Conservation (phyloP, 2,797 vertebrate species). For the Enteromius afrohamiltoni region DNA sequence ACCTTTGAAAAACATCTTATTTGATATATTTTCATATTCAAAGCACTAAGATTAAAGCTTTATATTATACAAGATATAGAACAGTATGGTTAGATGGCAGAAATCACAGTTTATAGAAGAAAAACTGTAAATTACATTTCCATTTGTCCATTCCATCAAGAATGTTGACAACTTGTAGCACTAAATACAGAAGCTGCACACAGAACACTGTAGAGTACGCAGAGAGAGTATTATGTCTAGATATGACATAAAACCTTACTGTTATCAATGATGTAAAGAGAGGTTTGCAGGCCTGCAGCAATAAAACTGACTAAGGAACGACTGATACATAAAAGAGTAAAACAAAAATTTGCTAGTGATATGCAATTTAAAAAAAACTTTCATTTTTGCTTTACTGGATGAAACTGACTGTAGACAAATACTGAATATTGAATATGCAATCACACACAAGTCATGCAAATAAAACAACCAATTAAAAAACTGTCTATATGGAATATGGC, state of each 20-base stretch:
- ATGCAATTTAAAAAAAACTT: neutral
- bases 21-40: slow-evolving; percentile 25
- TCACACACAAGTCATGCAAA: slow-evolving; percentile 27
- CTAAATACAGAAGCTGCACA: slow-evolving; percentile 6
- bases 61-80: slow-evolving; percentile 48
- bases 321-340: neutral
- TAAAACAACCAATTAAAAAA: slow-evolving; percentile 1
- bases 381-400: neutral
- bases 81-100: slow-evolving; percentile 64
- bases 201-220: slow-evolving; percentile 34
- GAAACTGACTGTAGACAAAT: slow-evolving; percentile 24
- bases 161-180: neutral
- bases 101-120: slow-evolving; percentile 47
- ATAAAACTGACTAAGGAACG: neutral
- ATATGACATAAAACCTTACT: neutral
- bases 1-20: slow-evolving; percentile 5
- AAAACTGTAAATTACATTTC: slow-evolving; percentile 39
- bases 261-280: neutral
- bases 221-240: slow-evolving; percentile 7
- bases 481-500: slow-evolving; percentile 6
- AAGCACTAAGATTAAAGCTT: slow-evolving; percentile 36
- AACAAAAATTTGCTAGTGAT: neutral
- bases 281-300: neutral
- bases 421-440: slow-evolving; percentile 35
- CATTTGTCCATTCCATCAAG: neutral